Percentiles rank a stretch among this genome's conserved stretches.
These are phyloP conservation scores for Zaprionus bogoriensis DNA, from an alignment of 2,888 invertebrate genomes.

Conservation along the genomic window DNA sequence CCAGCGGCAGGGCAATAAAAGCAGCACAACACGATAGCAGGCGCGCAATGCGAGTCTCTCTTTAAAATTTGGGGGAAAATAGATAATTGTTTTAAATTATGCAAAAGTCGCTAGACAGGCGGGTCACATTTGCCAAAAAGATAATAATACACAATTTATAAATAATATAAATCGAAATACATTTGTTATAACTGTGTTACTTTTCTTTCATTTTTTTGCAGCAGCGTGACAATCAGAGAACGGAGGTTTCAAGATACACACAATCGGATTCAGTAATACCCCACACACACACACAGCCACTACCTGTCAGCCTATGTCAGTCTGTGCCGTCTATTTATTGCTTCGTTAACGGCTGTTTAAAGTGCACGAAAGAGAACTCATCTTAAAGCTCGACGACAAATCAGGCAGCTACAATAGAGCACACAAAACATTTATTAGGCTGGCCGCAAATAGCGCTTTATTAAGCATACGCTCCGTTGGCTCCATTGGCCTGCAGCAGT, in stretches of 20 bases:
- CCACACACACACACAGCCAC: not conserved
- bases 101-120: not conserved
- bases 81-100: not conserved
- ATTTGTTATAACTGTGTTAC: too few species aligned
- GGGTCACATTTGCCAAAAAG: not conserved
- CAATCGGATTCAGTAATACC: slow-evolving; percentile 29
- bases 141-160: too few species aligned
- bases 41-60: too few species aligned
- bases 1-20: slow-evolving; percentile 25
- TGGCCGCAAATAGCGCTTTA: slow-evolving; percentile 57
- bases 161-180: not conserved
- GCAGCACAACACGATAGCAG: not conserved
- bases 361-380: slow-evolving; percentile 1
- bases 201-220: slow-evolving; percentile 26
- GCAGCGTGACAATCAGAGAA: slow-evolving; percentile 47
- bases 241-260: slow-evolving; percentile 36
- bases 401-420: slow-evolving; percentile 18
- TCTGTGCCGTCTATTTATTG: not conserved
- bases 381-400: slow-evolving; percentile 32
- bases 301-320: slow-evolving; percentile 5
- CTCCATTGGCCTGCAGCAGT: slow-evolving; percentile 18
- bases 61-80: not conserved
- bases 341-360: slow-evolving; percentile 15
- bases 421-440: slow-evolving; percentile 50
- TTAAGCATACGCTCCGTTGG: slow-evolving; percentile 58